Percentiles rank a stretch among this genome's conserved stretches.
phyloP scores from a whole-genome alignment of 2,797 vertebrate species.

The Sciurus vulgaris region DNA sequence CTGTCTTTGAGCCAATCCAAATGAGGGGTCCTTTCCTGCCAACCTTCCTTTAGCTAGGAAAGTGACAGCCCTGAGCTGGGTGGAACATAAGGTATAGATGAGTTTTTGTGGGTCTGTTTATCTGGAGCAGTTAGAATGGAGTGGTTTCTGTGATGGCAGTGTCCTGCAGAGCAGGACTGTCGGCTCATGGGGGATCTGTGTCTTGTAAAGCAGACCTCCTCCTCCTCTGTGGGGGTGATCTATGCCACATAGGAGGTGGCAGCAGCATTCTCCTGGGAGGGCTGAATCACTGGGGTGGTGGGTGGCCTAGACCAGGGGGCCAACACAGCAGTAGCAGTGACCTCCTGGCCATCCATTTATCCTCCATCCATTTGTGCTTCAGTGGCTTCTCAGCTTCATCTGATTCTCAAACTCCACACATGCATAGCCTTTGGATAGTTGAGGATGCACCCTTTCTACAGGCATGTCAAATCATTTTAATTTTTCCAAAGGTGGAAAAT shows the following conservation, averaged over 20 bases:
- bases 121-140: slow-evolving; percentile 98
- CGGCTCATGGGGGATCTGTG: slow-evolving; percentile 95
- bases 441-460: slow-evolving; percentile 93
- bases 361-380: slow-evolving; percentile 85
- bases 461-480: slow-evolving; percentile 97
- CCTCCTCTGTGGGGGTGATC: slow-evolving; percentile 94
- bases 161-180: slow-evolving; percentile 95
- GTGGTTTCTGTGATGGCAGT: slow-evolving; percentile 96
- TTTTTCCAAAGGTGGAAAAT: slow-evolving; percentile 96
- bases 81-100: slow-evolving; percentile 81
- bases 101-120: slow-evolving; percentile 87
- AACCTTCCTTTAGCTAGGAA: slow-evolving; percentile 60
- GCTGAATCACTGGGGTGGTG: slow-evolving; percentile 90
- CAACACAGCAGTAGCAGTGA: slow-evolving; percentile 94
- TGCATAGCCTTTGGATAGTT: slow-evolving; percentile 87
- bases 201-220: slow-evolving; percentile 96
- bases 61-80: slow-evolving; percentile 81
- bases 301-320: slow-evolving; percentile 91
- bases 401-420: too few relatives aligned
- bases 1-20: background rate
- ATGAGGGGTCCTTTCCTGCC: background rate
- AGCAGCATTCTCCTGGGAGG: slow-evolving; percentile 95
- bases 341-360: slow-evolving; percentile 97
- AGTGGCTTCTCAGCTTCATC: too few relatives aligned
- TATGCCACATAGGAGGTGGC: slow-evolving; percentile 91